These are phyloP conservation scores for Drosophila kikkawai DNA, from an alignment of 1,140 invertebrate species.

Conservation along the genomic window DNA sequence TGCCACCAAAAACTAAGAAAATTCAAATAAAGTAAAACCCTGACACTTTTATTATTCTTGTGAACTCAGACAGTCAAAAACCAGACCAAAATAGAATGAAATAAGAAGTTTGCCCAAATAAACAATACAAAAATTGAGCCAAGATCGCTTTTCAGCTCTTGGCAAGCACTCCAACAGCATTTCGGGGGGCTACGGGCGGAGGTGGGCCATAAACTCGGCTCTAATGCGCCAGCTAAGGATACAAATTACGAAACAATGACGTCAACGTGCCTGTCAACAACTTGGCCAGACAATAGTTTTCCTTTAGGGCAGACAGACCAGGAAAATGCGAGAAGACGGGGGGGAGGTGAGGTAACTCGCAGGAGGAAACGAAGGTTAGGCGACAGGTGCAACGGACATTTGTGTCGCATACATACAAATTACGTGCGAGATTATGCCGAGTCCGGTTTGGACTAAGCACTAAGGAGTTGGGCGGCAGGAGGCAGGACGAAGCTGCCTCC, in stretches of 20 bases:
- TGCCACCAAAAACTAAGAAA: background rate
- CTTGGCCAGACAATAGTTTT: slow-evolving; percentile 80
- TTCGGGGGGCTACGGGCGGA: slow-evolving; percentile 2
- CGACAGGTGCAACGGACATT: slow-evolving; percentile 78
- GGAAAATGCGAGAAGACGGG: slow-evolving; percentile 1
- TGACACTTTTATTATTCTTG: background rate
- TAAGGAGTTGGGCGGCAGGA: slow-evolving; percentile 12
- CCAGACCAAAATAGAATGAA: background rate
- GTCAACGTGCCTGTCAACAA: slow-evolving; percentile 83
- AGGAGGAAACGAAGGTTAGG: slow-evolving; percentile 37
- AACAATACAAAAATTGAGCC: slow-evolving; percentile 21
- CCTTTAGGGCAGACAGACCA: slow-evolving; percentile 47
- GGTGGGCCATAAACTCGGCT: slow-evolving; percentile 63
- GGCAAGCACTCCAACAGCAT: slow-evolving; percentile 21
- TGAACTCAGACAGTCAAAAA: slow-evolving; percentile 1
- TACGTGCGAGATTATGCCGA: slow-evolving; percentile 75
- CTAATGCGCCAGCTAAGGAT: slow-evolving; percentile 81
- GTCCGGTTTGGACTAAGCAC: slow-evolving; percentile 51
- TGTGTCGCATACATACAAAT: slow-evolving; percentile 81
- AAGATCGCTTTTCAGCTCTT: slow-evolving; percentile 26
- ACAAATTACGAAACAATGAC: slow-evolving; percentile 83
- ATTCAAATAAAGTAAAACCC: background rate
- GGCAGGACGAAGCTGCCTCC: background rate
- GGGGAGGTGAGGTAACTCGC: background rate
- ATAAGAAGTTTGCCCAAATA: slow-evolving; percentile 11